Conservation (phyloP, 2,888 invertebrate species). For the Pristionchus exspectatus region DNA sequence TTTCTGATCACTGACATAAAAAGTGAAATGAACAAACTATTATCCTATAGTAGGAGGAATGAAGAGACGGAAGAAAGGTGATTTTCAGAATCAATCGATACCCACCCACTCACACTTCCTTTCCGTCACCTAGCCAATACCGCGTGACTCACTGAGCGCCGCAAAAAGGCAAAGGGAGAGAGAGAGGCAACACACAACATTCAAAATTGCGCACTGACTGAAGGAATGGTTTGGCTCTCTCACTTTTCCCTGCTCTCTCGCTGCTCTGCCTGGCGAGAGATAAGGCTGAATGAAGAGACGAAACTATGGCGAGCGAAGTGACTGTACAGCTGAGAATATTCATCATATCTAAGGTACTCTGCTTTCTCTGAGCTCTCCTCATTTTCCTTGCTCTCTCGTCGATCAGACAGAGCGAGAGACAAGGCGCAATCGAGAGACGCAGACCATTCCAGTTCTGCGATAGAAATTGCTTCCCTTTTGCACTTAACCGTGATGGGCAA, state of each 20-base stretch:
- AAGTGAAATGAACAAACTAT: too few relatives aligned
- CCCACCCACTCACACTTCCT: neutral
- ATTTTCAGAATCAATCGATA: neutral
- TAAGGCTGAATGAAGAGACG: too few relatives aligned
- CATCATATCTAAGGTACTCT: slow-evolving; percentile 14
- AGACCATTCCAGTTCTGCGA: neutral
- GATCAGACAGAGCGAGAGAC: too few relatives aligned
- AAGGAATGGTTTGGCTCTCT: neutral
- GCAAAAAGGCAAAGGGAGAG: neutral
- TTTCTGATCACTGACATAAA: neutral
- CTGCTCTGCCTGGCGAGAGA: too few relatives aligned
- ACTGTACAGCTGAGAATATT: neutral
- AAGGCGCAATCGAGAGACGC: too few relatives aligned
- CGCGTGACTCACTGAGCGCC: neutral
- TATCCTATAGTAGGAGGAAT: too few relatives aligned
- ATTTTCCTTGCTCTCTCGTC: neutral
- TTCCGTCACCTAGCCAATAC: neutral
- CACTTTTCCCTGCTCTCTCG: too few relatives aligned
- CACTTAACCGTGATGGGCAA: neutral
- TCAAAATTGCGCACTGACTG: slow-evolving; percentile 39
- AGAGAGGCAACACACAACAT: neutral
- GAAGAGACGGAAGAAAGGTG: too few relatives aligned
- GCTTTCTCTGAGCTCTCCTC: neutral
- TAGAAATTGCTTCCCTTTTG: slow-evolving; percentile 13
- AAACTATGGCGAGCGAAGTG: neutral